Evolutionary conservation across 2,113 vertebrate species (phyloP), one percentile per base, ranked within the genome.

Genomic region (Lonchura striata): DNA sequence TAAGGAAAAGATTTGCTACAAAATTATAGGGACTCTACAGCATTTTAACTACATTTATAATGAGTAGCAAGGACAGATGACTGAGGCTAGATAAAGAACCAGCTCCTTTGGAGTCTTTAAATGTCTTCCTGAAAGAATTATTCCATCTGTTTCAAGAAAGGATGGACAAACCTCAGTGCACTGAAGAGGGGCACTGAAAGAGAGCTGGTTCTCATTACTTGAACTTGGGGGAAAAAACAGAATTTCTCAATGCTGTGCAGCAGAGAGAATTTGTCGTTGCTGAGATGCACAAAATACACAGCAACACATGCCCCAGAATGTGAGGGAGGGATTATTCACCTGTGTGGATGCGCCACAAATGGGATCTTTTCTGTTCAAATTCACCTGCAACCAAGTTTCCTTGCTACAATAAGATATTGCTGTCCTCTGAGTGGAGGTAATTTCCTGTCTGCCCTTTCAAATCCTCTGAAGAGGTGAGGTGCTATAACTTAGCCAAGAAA

Each of bases 271-370:
- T 46, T 66, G 17, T 75, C 61, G 46, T 42, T 66, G 46, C 17
- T 57, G 56, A 74, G 24, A 37, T 60, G 59, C 30, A 78, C 41
- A 74, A 86, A 91, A 44, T 12, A 14, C 42, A 70, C 25, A 65
- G 28, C 33, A 35, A 16, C 7, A 8, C 2, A 0, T 70, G 24
- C n/a, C n/a, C 42, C 17, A 54, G 60, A 30, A 82, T 0, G 2
- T 3, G 61, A 49, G 42, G 37, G 13, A 41, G 33, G 33, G 31
- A 54, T 75, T 49, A 30, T 74, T 88, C 56, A 46, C 25, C 70
- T 25, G 6, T 37, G 13, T 37, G 52, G 47, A n/a, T 42, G n/a
- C 35, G 49, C 15, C 1, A 4, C 13, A 49, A 41, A 88, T 7
- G 2, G 33, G 23, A 56, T 47, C 4, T 64, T 64, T 80, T 33